These are phyloP conservation scores for Mirounga angustirostris DNA, from an alignment of 2,113 vertebrate species.

Conservation along the genomic window DNA sequence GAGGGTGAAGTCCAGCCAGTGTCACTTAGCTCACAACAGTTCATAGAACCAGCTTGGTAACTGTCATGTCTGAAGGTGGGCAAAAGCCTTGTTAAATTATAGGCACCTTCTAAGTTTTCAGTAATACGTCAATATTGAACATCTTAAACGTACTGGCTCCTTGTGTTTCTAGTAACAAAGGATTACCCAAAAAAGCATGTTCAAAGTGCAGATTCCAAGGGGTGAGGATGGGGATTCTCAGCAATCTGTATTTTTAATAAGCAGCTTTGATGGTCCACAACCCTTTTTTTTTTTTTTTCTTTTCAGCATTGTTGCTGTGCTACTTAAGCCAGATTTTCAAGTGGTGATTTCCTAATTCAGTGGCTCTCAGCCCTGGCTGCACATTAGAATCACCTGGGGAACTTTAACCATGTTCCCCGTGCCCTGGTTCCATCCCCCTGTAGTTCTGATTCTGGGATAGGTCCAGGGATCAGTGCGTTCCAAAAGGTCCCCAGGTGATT, in stretches of 20 bases:
- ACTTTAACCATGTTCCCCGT: neutral
- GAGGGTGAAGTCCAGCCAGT: neutral
- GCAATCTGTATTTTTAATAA: neutral
- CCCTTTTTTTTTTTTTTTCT: neutral
- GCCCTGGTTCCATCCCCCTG: neutral
- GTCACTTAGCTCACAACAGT: neutral
- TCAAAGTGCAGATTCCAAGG: neutral
- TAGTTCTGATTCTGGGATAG: neutral
- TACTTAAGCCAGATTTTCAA: neutral
- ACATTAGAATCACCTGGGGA: neutral
- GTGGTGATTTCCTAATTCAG: conserved; percentile 26
- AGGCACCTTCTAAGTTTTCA: neutral
- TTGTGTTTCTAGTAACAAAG: neutral
- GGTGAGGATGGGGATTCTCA: no score
- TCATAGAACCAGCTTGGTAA: neutral
- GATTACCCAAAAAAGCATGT: neutral
- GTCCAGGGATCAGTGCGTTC: neutral
- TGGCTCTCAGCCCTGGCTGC: neutral
- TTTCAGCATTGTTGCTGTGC: neutral
- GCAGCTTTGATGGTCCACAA: neutral
- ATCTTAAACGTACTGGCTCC: neutral
- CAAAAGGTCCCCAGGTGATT: neutral
- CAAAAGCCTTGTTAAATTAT: neutral
- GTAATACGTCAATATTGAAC: neutral
- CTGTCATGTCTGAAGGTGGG: neutral